Evolutionary conservation across 2,888 invertebrate species (phyloP), one percentile per base, ranked within the genome.

Genomic region (Diarsia rubi): DNA sequence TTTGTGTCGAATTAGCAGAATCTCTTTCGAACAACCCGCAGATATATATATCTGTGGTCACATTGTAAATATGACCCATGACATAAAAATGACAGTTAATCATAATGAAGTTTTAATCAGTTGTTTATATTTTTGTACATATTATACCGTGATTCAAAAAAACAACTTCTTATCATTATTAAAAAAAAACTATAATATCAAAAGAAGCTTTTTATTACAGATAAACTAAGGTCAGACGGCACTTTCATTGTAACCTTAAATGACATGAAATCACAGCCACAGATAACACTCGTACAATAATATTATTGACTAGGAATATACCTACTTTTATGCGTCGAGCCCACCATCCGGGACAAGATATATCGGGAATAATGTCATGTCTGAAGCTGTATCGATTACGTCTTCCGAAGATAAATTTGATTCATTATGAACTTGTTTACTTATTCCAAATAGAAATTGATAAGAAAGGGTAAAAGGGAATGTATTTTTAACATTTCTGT

Each of bases 341-440:
- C 5, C n/a, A 49, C 47, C 47, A 59, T 75, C 47, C 47, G 73
- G 44, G 3, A 69, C 44, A 31, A 24, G 6, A 69, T 6, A 59
- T 59, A 44, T 31, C 57, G 2, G 11, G 12, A 27, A 19, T 24
- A 31, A 14, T 16, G 31, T 24, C 27, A 52, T 14, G 19, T 72
- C 52, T 27, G 11, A 42, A 62, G n/a, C 31, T 37, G 27, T 27
- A 27, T n/a, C 60, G 37, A 80, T 78, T 16, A 69, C 37, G 68
- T 65, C 68, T 45, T 45, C 16, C 42, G 19, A 14, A 54, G 63
- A 74, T 71, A 69, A 57, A 19, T 67, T 60, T 71, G 60, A 75
- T 71, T 68, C 49, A 79, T 65, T 62, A 16, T 12, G 5, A 31
- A 37, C 60, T 79, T 73, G 74, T 69, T 79, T 69, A 82, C 60